Percentiles rank a stretch among this genome's conserved stretches.
Conservation (phyloP, 2,113 vertebrate genomes). For the Sardina pilchardus region DNA sequence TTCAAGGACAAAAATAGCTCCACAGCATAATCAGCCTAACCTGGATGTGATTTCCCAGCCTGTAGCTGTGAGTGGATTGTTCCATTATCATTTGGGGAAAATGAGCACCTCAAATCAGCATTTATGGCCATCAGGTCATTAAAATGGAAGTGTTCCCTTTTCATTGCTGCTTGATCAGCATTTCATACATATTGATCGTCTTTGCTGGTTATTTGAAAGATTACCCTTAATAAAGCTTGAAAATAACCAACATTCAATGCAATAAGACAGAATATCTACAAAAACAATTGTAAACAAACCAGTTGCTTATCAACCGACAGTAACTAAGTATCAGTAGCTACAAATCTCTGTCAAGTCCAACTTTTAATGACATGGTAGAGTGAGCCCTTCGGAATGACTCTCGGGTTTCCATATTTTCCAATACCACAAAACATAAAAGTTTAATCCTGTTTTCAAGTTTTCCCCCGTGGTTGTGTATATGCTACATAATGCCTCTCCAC, state of each 20-base stretch:
- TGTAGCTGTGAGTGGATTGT: background rate
- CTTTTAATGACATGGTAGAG: background rate
- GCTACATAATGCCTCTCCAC: background rate
- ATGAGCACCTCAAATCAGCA: background rate
- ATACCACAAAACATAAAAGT: background rate
- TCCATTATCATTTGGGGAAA: background rate
- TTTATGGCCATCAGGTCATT: background rate
- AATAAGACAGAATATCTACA: background rate
- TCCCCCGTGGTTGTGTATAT: background rate
- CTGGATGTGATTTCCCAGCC: background rate
- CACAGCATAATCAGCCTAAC: background rate
- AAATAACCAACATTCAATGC: background rate
- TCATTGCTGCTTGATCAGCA: background rate
- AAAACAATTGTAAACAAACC: background rate
- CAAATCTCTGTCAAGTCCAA: slow-evolving; percentile 3
- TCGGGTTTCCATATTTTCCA: background rate
- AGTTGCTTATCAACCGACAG: background rate
- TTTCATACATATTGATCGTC: background rate
- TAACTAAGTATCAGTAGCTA: background rate
- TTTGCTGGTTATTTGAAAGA: background rate
- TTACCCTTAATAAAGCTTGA: background rate
- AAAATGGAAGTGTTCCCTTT: background rate
- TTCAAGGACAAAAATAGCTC: slow-evolving; percentile 1
- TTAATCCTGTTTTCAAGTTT: background rate
- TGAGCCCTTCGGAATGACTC: slow-evolving; percentile 1